Base-by-base conservation (phyloP, 2,888 invertebrate species). In the Leptinotarsa haldemani region DNA sequence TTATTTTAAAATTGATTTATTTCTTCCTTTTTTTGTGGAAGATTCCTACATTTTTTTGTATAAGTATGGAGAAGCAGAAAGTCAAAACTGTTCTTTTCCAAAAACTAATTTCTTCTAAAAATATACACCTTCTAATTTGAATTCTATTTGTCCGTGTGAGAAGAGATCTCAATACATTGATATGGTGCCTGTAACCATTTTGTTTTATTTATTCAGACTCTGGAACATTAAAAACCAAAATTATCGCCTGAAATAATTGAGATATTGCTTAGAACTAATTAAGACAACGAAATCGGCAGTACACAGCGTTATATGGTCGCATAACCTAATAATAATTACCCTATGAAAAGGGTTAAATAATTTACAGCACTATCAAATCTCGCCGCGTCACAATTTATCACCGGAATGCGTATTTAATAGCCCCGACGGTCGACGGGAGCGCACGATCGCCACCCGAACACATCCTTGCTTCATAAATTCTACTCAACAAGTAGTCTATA, bases 401-500 rank as follows among this genome's bases (percentile, higher is more conserved):
- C 87, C 84, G 84, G 85, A 87, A 87, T 87, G 87, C 87, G 87
- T 87, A 87, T 87, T 87, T 87, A 87, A 87, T 87, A 83, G 86
- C 85, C 85, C 83, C 87, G 86, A 84, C 84, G 82, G 80, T 78
- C 81, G 79, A 76, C 86, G 86, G 84, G 83, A 84, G 82, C 82
- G 82, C 84, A 85, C 86, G 86, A 85, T 81, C 75, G 74, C 75
- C 77, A 78, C 80, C 82, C 84, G 85, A 84, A 81, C 81, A 82
- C 84, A 85, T 84, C 84, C 83, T 83, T 83, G 82, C 84, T 86
- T 86, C 88, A 88, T 88, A 88, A 88, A 88, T 88, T 87, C 85
- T 84, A 84, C 87, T 88, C 88, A 88, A 88, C 88, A 88, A 88
- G 88, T 88, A 87, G 88, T 86, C 87, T 86, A 87, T 87, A 87